Evolutionary conservation across 1,140 invertebrate genomes (phyloP).

Genomic region (Philopotamus ludificatus): DNA sequence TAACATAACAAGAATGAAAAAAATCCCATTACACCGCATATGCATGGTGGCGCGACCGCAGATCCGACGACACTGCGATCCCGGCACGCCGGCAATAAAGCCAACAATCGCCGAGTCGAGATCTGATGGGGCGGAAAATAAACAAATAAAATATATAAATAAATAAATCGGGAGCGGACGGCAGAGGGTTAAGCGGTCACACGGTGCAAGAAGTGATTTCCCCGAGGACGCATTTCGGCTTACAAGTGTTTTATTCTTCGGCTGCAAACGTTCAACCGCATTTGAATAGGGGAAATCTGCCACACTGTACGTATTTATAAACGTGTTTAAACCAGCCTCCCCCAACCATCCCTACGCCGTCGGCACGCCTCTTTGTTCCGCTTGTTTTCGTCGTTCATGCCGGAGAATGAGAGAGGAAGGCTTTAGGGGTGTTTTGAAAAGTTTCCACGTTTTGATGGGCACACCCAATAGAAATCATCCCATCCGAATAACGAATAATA

Average conservation of each 20-base stretch:
- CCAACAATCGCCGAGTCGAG: background rate
- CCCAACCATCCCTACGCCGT: too few species aligned
- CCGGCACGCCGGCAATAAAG: background rate
- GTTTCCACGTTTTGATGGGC: too few species aligned
- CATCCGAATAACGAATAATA: too few species aligned
- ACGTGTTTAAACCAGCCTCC: too few species aligned
- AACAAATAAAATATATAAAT: slow-evolving; percentile 2
- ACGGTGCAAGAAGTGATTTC: slow-evolving; percentile 25
- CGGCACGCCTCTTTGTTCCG: background rate
- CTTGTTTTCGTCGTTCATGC: too few species aligned
- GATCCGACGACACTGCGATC: background rate
- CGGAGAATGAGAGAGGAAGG: too few species aligned
- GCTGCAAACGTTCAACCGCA: slow-evolving; percentile 4
- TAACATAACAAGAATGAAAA: background rate
- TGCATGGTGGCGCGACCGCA: background rate
- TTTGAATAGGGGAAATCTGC: slow-evolving; percentile 27
- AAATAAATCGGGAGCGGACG: background rate
- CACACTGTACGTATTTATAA: background rate
- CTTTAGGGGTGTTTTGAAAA: too few species aligned
- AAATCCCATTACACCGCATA: background rate
- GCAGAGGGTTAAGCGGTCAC: slow-evolving; percentile 3
- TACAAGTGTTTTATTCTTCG: slow-evolving; percentile 23
- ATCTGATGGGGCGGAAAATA: background rate
- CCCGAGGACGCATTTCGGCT: slow-evolving; percentile 17
- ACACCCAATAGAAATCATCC: too few species aligned